Conservation (phyloP, 2,797 vertebrate species). For the Nothura maculosa region DNA sequence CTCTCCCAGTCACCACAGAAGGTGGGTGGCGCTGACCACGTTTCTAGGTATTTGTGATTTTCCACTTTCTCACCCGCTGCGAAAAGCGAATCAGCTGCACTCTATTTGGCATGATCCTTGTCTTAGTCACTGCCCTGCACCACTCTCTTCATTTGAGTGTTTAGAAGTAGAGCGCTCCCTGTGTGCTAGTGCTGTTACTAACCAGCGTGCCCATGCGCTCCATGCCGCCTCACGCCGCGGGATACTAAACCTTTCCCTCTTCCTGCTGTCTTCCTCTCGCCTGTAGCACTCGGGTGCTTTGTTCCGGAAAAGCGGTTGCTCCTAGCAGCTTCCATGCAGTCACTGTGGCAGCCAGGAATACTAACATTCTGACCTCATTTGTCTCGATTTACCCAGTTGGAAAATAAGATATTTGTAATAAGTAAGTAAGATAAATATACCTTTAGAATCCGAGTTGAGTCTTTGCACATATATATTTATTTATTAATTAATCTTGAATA, state of each 20-base stretch:
- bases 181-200: conserved; percentile 14
- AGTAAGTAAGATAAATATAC: neutral
- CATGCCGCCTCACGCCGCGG: neutral
- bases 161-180: neutral
- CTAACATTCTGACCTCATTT: neutral
- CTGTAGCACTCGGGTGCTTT: neutral
- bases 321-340: neutral
- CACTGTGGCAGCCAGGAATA: neutral
- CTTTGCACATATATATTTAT: neutral
- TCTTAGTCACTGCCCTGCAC: neutral
- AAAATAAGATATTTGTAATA: neutral
- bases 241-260: neutral
- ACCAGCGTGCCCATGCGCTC: conserved; percentile 36
- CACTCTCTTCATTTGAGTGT: conserved; percentile 8
- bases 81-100: neutral
- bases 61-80: neutral
- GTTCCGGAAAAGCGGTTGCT: neutral
- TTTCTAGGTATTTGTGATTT: neutral
- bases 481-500: neutral
- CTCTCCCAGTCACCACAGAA: conserved; percentile 96
- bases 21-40: conserved; percentile 86
- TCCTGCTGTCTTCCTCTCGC: neutral
- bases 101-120: neutral
- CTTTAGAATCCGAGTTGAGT: conserved; percentile 31
- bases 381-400: neutral